Conservation (phyloP, 2,113 vertebrate genomes). For the Mastomys natalensis region DNA sequence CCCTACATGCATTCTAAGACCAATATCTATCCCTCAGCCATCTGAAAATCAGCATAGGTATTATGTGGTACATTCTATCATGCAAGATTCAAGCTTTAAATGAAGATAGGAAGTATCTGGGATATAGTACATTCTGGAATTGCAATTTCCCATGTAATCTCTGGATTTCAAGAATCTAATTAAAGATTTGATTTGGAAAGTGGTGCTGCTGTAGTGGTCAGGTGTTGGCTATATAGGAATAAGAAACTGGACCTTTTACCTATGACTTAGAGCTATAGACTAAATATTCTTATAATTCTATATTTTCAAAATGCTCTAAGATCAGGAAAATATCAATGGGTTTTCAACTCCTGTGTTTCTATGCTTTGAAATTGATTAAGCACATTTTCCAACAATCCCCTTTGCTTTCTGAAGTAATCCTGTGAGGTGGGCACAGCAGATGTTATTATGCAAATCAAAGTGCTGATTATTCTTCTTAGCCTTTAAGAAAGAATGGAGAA, state of each 20-base stretch:
- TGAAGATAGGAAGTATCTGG: neutral
- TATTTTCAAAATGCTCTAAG: slow-evolving; percentile 9
- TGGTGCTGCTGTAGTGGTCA: neutral
- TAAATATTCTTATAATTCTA: neutral
- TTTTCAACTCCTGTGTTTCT: neutral
- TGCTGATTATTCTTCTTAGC: neutral
- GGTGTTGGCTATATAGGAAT: neutral
- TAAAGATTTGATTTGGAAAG: neutral
- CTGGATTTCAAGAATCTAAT: slow-evolving; percentile 44
- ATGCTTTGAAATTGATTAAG: slow-evolving; percentile 12
- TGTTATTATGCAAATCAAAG: slow-evolving; percentile 21
- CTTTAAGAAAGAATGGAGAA: slow-evolving; percentile 27
- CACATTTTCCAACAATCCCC: slow-evolving; percentile 10
- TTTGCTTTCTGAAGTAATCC: slow-evolving; percentile 52
- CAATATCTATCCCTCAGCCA: neutral
- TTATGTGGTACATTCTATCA: neutral
- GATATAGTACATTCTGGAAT: neutral
- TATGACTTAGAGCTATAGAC: neutral
- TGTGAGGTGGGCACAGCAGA: neutral
- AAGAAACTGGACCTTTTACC: neutral
- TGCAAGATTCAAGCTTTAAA: neutral
- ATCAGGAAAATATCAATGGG: slow-evolving; percentile 3
- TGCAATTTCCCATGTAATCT: neutral
- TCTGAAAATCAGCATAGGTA: neutral
- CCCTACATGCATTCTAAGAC: neutral